Base-by-base conservation (phyloP, 2,113 vertebrate species). In the Penelope pileata region DNA sequence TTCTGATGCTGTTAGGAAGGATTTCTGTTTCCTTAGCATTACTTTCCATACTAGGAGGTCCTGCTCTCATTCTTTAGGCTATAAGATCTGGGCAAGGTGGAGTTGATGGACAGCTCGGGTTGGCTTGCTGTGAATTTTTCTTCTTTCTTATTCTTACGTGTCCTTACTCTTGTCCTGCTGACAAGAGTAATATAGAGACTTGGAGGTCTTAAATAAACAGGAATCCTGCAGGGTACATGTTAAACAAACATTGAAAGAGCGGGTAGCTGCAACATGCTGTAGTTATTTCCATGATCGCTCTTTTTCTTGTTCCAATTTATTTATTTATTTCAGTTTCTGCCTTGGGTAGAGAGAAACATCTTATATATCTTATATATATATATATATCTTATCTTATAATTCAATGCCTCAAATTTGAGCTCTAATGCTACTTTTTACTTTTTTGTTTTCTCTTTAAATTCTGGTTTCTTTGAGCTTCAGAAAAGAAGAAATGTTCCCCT, bases 101-200 rank as follows among this genome's bases (percentile, higher is more conserved):
- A 26, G n/a, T 7, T 76, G 84, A 58, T 34, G 84, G 59, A 11
- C 45, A 74, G 54, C 13, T 22, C 45, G 76, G 18, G 22, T 17
- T 69, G 59, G n/a, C 67, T 70, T 1, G 1, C 38, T 93, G 36
- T 70, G 68, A 40, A 58, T 89, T 88, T 77, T 40, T 69, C 29
- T 48, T 94, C 36, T 73, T 53, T 67, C 21, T 63, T 66, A 19
- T 89, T 89, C 72, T 90, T 74, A 73, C 80, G 23, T 60, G 29
- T 58, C 53, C 84, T 83, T 91, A 82, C 82, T 54, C n/a, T n/a
- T n/a, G n/a, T 92, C 93, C 64, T 86, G 77, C 88, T 91, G 64
- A 54, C 53, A 34, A 36, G 83, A 84, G 30, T 30, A 63, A 88
- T 34, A 54, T 22, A 16, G 69, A 53, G 36, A 32, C 66, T 72